These are phyloP conservation scores for Datnioides undecimradiatus DNA, from an alignment of 2,113 vertebrate species.

Conservation along the genomic window DNA sequence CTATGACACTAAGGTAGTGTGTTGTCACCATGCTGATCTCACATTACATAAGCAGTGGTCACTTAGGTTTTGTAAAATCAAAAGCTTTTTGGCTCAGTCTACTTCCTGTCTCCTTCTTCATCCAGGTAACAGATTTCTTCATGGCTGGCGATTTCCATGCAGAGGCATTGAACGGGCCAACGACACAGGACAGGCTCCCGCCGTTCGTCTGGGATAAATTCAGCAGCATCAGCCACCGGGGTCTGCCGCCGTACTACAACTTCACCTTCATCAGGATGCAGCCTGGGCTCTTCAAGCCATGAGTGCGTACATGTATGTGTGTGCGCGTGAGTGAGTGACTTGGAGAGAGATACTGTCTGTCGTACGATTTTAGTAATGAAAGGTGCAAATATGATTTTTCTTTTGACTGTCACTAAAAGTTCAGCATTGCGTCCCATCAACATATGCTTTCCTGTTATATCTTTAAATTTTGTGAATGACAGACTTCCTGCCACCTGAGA, in stretches of 20 bases:
- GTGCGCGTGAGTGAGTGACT: neutral
- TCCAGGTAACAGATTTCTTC: slow-evolving; percentile 89
- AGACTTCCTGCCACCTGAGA: neutral
- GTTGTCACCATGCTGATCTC: neutral
- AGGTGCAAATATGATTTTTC: neutral
- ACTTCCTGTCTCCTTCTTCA: neutral
- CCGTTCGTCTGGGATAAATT: slow-evolving; percentile 88
- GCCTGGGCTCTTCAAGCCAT: slow-evolving; percentile 85
- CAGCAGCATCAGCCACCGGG: slow-evolving; percentile 86
- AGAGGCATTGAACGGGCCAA: slow-evolving; percentile 90
- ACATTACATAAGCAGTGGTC: neutral
- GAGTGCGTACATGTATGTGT: slow-evolving; percentile 30
- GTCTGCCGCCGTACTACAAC: slow-evolving; percentile 88
- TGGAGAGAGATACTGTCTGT: neutral
- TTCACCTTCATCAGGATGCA: slow-evolving; percentile 89
- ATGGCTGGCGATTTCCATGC: slow-evolving; percentile 85
- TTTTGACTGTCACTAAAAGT: neutral
- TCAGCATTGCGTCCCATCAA: neutral
- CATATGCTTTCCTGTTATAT: neutral
- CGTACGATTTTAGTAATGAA: neutral
- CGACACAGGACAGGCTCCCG: slow-evolving; percentile 87
- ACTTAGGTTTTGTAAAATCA: neutral
- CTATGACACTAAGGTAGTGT: slow-evolving; percentile 92
- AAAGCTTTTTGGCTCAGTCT: neutral
- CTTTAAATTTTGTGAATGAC: neutral